phyloP scores from a whole-genome alignment of 2,888 invertebrate species.

The Erebia palarica region DNA sequence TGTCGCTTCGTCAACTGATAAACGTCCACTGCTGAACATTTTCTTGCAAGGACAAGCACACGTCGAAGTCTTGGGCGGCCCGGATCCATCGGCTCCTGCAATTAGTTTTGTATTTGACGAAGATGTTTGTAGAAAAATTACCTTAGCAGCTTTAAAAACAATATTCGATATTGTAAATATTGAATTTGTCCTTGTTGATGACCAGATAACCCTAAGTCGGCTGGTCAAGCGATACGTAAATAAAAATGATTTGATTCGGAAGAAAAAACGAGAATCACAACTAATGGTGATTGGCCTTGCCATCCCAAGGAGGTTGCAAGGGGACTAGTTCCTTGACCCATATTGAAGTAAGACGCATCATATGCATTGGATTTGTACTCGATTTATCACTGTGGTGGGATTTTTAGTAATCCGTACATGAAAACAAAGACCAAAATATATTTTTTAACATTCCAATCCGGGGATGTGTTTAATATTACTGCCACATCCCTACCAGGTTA shows the following conservation, averaged over 20 bases:
- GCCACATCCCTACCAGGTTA: too few species aligned
- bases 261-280: constrained; percentile 64
- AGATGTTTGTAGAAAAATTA: too few species aligned
- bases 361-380: constrained; percentile 48
- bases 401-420: not conserved
- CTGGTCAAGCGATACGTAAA: constrained; percentile 74
- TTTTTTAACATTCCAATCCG: too few species aligned
- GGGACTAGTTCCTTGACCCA: constrained; percentile 78
- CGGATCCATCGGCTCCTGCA: too few species aligned
- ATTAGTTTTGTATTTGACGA: too few species aligned
- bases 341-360: constrained; percentile 53
- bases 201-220: constrained; percentile 65
- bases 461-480: too few species aligned
- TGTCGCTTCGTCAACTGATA: too few species aligned
- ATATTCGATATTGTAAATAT: constrained; percentile 52
- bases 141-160: constrained; percentile 39
- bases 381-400: constrained; percentile 44
- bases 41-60: too few species aligned
- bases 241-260: constrained; percentile 79
- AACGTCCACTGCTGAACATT: too few species aligned
- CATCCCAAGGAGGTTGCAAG: constrained; percentile 77
- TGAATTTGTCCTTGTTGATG: constrained; percentile 70
- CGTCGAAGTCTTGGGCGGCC: too few species aligned
- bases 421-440: not conserved
- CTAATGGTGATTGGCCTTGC: constrained; percentile 75